phyloP scores from a whole-genome alignment of 2,888 invertebrate genomes.

The Mimachlamys varia region DNA sequence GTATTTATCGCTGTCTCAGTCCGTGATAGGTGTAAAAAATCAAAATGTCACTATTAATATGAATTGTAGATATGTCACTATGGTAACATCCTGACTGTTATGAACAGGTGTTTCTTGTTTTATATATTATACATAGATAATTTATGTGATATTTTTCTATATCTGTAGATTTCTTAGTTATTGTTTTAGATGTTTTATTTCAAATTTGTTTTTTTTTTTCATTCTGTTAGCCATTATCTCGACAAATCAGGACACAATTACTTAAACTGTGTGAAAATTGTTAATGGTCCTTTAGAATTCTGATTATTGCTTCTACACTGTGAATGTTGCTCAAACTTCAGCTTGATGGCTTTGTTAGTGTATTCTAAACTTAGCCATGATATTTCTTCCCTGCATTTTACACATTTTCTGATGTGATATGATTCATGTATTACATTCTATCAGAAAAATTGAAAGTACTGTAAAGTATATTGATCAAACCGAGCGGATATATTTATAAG shows the following conservation, averaged over 20 bases:
- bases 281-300: background rate
- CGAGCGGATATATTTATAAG: background rate
- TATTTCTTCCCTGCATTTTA: background rate
- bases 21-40: background rate
- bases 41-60: background rate
- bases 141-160: conserved; percentile 32
- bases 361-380: background rate
- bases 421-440: background rate
- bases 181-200: conserved; percentile 7
- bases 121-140: background rate
- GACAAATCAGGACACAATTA: background rate
- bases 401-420: background rate
- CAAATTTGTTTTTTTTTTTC: background rate
- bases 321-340: conserved; percentile 12
- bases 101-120: background rate
- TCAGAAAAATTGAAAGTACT: background rate
- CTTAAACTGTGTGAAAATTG: background rate
- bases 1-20: background rate
- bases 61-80: background rate
- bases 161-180: background rate
- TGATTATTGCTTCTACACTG: background rate
- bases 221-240: background rate
- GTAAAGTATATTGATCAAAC: background rate
- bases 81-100: background rate
- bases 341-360: background rate